Evolutionary conservation across 2,888 invertebrate genomes (phyloP).

Genomic region (Cheilosia urbana): DNA sequence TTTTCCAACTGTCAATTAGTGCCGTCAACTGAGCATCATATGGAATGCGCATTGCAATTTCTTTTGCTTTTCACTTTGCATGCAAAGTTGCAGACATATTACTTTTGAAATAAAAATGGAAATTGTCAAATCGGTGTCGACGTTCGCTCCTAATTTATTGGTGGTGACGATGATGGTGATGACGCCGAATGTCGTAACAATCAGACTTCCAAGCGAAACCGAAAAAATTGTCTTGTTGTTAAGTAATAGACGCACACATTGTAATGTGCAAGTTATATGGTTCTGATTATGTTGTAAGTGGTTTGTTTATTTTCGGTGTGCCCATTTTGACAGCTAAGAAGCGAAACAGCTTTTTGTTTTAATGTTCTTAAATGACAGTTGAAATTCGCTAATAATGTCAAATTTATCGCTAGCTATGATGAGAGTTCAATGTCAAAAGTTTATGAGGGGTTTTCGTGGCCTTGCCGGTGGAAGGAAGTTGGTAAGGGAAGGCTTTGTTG

Average conservation of each 20-base stretch:
- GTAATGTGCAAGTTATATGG: slow-evolving; percentile 27
- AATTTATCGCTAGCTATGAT: slow-evolving; percentile 15
- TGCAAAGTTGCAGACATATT: slow-evolving; percentile 43
- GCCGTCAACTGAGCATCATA: slow-evolving; percentile 69
- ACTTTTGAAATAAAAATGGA: slow-evolving; percentile 8
- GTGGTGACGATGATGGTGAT: slow-evolving; percentile 61
- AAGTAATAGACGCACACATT: slow-evolving; percentile 36
- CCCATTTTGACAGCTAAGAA: slow-evolving; percentile 29
- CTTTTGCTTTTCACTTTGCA: slow-evolving; percentile 63
- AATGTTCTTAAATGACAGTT: slow-evolving; percentile 1
- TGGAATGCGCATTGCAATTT: slow-evolving; percentile 55
- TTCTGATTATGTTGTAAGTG: slow-evolving; percentile 52
- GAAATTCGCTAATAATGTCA: not conserved
- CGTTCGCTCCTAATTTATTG: slow-evolving; percentile 65
- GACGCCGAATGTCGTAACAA: slow-evolving; percentile 59
- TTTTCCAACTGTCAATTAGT: slow-evolving; percentile 67
- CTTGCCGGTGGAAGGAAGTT: slow-evolving; percentile 5
- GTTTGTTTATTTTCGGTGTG: not conserved
- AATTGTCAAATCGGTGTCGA: slow-evolving; percentile 63
- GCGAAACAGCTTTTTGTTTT: slow-evolving; percentile 27
- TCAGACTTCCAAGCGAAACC: slow-evolving; percentile 48
- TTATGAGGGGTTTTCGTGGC: slow-evolving; percentile 6
- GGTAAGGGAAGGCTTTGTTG: not conserved
- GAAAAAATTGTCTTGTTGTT: slow-evolving; percentile 38
- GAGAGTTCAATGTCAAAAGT: slow-evolving; percentile 55